A percentile compares a stretch with the other conserved stretches of the same genome.
Conservation (phyloP, 2,888 invertebrate genomes). For the Eustalomyia histrio region DNA sequence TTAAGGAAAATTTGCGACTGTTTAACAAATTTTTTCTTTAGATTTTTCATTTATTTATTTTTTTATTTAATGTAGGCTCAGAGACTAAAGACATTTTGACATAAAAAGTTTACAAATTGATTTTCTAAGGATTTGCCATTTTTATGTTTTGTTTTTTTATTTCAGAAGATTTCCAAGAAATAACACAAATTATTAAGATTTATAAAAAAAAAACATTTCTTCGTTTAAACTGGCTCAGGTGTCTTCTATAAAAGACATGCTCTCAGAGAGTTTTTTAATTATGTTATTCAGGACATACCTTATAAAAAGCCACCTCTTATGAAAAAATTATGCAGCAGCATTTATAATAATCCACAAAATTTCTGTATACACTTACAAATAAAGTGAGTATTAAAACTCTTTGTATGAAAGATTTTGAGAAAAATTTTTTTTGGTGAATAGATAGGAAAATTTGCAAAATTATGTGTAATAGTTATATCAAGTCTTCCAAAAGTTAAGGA, state of each 20-base stretch:
- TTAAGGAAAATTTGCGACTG: too few relatives aligned
- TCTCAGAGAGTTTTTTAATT: constrained; percentile 5
- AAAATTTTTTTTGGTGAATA: constrained; percentile 20
- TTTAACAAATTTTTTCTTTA: too few relatives aligned
- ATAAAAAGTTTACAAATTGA: too few relatives aligned
- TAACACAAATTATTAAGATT: too few relatives aligned
- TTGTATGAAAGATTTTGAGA: constrained; percentile 32
- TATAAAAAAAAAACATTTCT: neutral
- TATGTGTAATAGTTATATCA: constrained; percentile 72
- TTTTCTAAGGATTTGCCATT: too few relatives aligned
- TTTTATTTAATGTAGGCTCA: too few relatives aligned
- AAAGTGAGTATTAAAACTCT: constrained; percentile 2
- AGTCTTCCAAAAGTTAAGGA: constrained; percentile 77
- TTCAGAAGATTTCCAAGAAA: too few relatives aligned
- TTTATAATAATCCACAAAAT: neutral
- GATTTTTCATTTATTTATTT: too few relatives aligned
- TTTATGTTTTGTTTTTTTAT: too few relatives aligned
- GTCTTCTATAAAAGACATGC: neutral
- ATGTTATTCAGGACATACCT: neutral
- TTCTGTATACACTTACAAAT: constrained; percentile 5
- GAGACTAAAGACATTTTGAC: too few relatives aligned
- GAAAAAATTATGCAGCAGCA: neutral
- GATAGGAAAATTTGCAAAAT: constrained; percentile 34
- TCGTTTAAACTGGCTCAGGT: neutral
- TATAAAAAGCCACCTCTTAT: neutral